Base-by-base conservation (phyloP, 2,888 invertebrate genomes). In the Acleris cristana region DNA sequence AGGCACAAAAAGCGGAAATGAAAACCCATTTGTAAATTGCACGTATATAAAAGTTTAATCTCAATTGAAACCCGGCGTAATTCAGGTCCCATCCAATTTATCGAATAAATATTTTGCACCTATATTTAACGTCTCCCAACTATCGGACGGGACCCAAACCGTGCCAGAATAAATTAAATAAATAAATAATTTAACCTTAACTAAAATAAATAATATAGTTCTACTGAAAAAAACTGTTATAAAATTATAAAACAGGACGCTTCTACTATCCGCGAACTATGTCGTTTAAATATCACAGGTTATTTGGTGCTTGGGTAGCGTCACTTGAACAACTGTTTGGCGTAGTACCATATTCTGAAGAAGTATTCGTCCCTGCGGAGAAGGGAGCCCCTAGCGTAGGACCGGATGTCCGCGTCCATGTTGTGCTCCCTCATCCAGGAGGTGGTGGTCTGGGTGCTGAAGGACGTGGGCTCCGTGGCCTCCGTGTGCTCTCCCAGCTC, bases 401-500 rank as follows among this genome's bases (percentile, higher is more conserved):
- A 96, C 76, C 96, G 95, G 76, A 98, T 98, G 83, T 98, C 97
- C 3, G 98, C 98, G 86, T 98, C 98, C 96, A 98, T 98, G 79
- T 97, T 96, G 84, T 97, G 96, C 72, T 98, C 98, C 68, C 97
- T 94, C 82, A 98, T 94, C 99, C 99, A 99, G 8, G 98, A 98
- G 45, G 97, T 97, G 64, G 98, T 97, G 52, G 97, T 98, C 87
- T 98, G 97, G n/a, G 97, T 96, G 85, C 97, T 97, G 94, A 97
- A 97, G 4, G 97, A 96, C 21, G 97, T 96, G 58, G 96, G 96
- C 82, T 96, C 96, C 53, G 96, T 95, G 58, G 93, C 94, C 82
- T 96, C 97, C 1, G 96, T 95, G 62, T 86, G 84, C 73, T 91
- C 93, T 4, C 89, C 90, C 14, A 85, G 81, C 73, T 90, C 92